A percentile compares a stretch with the other conserved stretches of the same genome.
Evolutionary conservation across 2,113 vertebrate species (phyloP).

Genomic region (Hassar affinis): DNA sequence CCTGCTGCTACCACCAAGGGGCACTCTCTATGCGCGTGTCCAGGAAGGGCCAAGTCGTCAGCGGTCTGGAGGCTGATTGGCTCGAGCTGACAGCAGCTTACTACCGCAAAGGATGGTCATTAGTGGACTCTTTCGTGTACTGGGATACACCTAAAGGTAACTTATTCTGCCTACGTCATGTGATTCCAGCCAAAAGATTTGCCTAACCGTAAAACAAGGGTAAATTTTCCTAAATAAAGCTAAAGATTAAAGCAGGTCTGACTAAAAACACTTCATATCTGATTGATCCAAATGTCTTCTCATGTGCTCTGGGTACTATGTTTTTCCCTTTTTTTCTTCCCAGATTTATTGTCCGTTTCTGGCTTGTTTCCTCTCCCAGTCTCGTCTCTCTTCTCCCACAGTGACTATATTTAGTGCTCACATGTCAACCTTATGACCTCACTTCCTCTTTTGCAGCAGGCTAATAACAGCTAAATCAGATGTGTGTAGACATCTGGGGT

Average conservation of each 20-base stretch:
- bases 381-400: slow-evolving; percentile 44
- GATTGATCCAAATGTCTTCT: slow-evolving; percentile 8
- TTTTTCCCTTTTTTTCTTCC: background rate
- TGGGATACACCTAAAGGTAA: slow-evolving; percentile 91
- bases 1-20: slow-evolving; percentile 89
- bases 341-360: slow-evolving; percentile 37
- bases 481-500: slow-evolving; percentile 47
- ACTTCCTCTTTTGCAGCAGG: slow-evolving; percentile 66
- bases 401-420: slow-evolving; percentile 66
- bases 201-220: background rate
- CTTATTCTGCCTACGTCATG: background rate
- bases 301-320: background rate
- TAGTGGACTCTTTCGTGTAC: slow-evolving; percentile 91
- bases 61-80: slow-evolving; percentile 92
- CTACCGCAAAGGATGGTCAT: slow-evolving; percentile 89
- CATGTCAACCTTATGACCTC: slow-evolving; percentile 61
- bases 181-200: background rate
- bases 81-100: slow-evolving; percentile 89
- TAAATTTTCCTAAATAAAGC: background rate
- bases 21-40: slow-evolving; percentile 86
- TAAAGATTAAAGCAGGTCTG: background rate
- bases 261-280: slow-evolving; percentile 16
- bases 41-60: slow-evolving; percentile 87
- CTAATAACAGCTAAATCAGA: slow-evolving; percentile 52
- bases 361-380: slow-evolving; percentile 25